Conservation (phyloP, 2,113 vertebrate genomes). For the Phoxinus phoxinus region DNA sequence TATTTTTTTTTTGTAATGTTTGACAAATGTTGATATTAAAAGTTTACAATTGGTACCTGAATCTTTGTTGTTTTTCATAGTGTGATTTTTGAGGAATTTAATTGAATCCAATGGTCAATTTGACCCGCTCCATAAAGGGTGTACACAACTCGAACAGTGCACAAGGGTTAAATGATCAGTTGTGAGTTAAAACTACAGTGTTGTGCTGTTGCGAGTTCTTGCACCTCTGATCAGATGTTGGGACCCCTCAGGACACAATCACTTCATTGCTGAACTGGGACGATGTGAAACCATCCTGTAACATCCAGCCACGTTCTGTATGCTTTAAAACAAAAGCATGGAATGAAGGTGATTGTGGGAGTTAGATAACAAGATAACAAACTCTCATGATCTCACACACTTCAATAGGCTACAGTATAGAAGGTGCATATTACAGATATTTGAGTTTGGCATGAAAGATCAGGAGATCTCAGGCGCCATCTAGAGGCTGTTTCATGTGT, state of each 20-base stretch:
- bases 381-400: neutral
- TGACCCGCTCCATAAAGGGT: no score
- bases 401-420: no score
- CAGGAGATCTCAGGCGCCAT: neutral
- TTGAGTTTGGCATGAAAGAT: neutral
- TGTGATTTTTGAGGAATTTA: no score
- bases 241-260: neutral
- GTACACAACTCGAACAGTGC: no score
- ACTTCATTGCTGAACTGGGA: neutral
- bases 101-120: no score
- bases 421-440: neutral
- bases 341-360: neutral
- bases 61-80: no score
- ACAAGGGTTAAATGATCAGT: neutral
- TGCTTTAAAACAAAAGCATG: neutral
- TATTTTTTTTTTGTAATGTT: no score
- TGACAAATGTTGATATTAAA: no score
- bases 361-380: neutral
- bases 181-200: neutral
- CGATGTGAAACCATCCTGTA: neutral
- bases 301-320: neutral
- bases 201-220: neutral
- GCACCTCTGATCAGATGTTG: neutral
- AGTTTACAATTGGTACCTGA: no score
- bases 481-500: neutral